phyloP scores from a whole-genome alignment of 1,140 invertebrate genomes.

The Zaprionus africanus region DNA sequence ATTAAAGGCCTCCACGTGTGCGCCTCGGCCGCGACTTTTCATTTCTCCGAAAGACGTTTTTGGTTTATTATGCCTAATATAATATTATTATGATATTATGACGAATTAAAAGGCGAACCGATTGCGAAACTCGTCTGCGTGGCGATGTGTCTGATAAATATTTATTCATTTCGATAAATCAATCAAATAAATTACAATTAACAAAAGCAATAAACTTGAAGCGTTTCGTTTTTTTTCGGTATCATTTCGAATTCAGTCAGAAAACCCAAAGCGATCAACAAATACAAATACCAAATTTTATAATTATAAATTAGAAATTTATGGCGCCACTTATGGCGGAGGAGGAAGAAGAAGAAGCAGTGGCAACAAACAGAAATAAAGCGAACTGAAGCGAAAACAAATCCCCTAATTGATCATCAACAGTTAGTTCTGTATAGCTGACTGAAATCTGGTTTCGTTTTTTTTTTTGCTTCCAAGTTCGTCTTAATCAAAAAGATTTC shows the following conservation, averaged over 20 bases:
- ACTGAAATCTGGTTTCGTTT: slow-evolving; percentile 68
- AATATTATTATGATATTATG: slow-evolving; percentile 21
- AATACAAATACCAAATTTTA: slow-evolving; percentile 48
- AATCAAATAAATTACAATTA: slow-evolving; percentile 83
- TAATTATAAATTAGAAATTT: slow-evolving; percentile 77
- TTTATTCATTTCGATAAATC: slow-evolving; percentile 77
- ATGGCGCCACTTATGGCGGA: slow-evolving; percentile 51
- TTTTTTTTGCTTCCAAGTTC: slow-evolving; percentile 36
- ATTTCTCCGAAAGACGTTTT: background rate
- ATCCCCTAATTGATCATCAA: slow-evolving; percentile 69
- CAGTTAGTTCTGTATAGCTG: slow-evolving; percentile 26
- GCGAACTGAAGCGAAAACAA: slow-evolving; percentile 36
- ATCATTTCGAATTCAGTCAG: background rate
- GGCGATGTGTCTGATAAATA: slow-evolving; percentile 44
- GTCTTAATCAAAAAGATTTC: slow-evolving; percentile 57
- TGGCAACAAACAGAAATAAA: slow-evolving; percentile 1
- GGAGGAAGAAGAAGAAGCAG: slow-evolving; percentile 4
- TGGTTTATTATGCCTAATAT: slow-evolving; percentile 11
- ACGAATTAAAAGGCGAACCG: slow-evolving; percentile 51
- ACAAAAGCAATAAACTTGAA: slow-evolving; percentile 71
- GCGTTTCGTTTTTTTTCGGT: slow-evolving; percentile 10
- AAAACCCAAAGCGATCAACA: slow-evolving; percentile 33
- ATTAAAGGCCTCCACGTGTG: slow-evolving; percentile 1
- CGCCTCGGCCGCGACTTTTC: background rate
- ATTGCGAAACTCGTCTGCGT: slow-evolving; percentile 71